Conservation (phyloP, 2,113 vertebrate species). For the Poecilia latipinna region DNA sequence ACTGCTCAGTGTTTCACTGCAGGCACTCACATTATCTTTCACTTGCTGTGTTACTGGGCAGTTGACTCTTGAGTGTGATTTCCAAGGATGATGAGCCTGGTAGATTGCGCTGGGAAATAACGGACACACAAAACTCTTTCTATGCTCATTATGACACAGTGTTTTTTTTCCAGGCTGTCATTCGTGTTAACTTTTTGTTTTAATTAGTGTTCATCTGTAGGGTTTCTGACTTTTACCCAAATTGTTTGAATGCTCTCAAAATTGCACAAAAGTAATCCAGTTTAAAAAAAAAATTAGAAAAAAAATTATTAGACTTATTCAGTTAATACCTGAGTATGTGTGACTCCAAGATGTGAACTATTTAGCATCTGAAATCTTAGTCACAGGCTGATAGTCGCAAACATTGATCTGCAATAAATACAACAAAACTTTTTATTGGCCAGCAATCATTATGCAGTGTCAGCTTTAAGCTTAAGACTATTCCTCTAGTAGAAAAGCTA, state of each 20-base stretch:
- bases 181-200: not conserved
- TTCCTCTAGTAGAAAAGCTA: too few species aligned
- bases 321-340: too few species aligned
- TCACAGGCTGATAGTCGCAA: too few species aligned
- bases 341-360: too few species aligned
- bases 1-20: slow-evolving; percentile 47
- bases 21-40: slow-evolving; percentile 45
- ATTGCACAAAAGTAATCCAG: too few species aligned
- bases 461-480: too few species aligned
- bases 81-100: slow-evolving; percentile 49
- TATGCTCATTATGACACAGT: not conserved
- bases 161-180: not conserved
- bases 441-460: too few species aligned
- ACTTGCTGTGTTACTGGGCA: slow-evolving; percentile 54
- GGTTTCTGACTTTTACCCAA: not conserved
- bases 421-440: too few species aligned
- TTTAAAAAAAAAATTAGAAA: too few species aligned
- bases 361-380: too few species aligned
- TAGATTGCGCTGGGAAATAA: slow-evolving; percentile 29
- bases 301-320: too few species aligned
- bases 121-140: not conserved
- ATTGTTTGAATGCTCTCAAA: not conserved
- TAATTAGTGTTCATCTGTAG: not conserved
- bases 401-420: too few species aligned
- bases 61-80: slow-evolving; percentile 60